Percentiles rank a stretch among this genome's conserved stretches.
Conservation (phyloP, 2,888 invertebrate species). For the Diadromus collaris region DNA sequence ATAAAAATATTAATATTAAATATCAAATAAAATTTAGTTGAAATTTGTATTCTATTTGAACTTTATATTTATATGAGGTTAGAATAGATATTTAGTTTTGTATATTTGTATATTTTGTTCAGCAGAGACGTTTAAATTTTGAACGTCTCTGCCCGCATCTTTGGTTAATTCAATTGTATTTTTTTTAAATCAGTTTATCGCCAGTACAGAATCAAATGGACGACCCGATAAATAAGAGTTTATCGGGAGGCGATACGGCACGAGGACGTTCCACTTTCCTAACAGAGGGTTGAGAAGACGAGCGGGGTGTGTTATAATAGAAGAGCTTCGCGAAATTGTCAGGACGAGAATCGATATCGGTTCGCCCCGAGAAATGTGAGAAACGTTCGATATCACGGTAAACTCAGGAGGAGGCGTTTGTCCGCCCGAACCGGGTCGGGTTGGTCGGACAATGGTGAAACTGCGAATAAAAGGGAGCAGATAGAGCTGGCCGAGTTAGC, state of each 20-base stretch:
- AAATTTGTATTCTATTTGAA: too few species aligned
- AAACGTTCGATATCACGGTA: conserved; percentile 24
- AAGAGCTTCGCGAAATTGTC: conserved; percentile 33
- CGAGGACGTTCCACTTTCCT: conserved; percentile 35
- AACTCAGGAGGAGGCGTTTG: conserved; percentile 9
- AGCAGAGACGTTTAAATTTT: too few species aligned
- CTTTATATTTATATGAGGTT: too few species aligned
- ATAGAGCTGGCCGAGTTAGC: conserved; percentile 37
- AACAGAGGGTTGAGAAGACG: background rate
- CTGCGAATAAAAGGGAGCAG: conserved; percentile 51
- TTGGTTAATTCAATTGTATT: too few species aligned
- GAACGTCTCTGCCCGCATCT: background rate
- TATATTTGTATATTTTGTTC: too few species aligned
- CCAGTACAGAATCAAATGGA: conserved; percentile 24
- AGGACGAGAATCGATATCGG: conserved; percentile 49
- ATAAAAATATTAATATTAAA: too few species aligned
- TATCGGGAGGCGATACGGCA: conserved; percentile 16
- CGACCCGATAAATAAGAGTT: conserved; percentile 28
- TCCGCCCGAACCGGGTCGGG: conserved; percentile 30
- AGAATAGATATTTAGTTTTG: too few species aligned
- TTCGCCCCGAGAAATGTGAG: conserved; percentile 25
- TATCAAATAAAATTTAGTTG: too few species aligned
- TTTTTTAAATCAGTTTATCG: too few species aligned
- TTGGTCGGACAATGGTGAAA: conserved; percentile 50
- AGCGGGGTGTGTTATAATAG: conserved; percentile 10